A percentile compares a stretch with the other conserved stretches of the same genome.
Conservation (phyloP, 2,888 invertebrate genomes). For the Ormyrus nitidulus region DNA sequence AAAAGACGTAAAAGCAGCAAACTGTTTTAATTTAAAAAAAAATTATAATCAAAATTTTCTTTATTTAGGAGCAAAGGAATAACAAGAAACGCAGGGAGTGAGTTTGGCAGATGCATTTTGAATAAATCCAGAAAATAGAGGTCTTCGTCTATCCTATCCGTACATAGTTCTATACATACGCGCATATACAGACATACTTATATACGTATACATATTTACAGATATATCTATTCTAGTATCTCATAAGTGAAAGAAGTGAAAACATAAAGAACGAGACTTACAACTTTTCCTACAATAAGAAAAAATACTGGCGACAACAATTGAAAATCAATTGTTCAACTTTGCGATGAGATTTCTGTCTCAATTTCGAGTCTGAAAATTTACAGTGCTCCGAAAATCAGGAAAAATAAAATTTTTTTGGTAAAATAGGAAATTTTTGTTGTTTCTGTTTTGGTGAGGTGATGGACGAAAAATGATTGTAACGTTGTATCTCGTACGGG, state of each 20-base stretch:
- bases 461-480: constrained; percentile 22
- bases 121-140: constrained; percentile 74
- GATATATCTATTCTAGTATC: constrained; percentile 64
- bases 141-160: constrained; percentile 74
- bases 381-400: constrained; percentile 32
- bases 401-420: constrained; percentile 39
- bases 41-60: neutral
- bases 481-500: constrained; percentile 28
- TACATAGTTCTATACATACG: constrained; percentile 65
- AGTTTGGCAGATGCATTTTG: constrained; percentile 63
- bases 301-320: constrained; percentile 39
- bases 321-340: constrained; percentile 45
- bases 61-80: constrained; percentile 66
- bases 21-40: too few relatives aligned
- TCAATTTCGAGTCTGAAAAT: constrained; percentile 46
- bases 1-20: neutral
- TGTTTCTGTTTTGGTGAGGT: constrained; percentile 27
- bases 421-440: constrained; percentile 33
- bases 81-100: constrained; percentile 69
- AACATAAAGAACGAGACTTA: constrained; percentile 53
- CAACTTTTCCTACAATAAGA: constrained; percentile 52
- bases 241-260: constrained; percentile 59
- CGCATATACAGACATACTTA: constrained; percentile 59
- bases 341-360: constrained; percentile 42
- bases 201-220: constrained; percentile 54